Evolutionary conservation across 2,888 invertebrate genomes (phyloP), one percentile per base, ranked within the genome.

Genomic region (Diploptera punctata): DNA sequence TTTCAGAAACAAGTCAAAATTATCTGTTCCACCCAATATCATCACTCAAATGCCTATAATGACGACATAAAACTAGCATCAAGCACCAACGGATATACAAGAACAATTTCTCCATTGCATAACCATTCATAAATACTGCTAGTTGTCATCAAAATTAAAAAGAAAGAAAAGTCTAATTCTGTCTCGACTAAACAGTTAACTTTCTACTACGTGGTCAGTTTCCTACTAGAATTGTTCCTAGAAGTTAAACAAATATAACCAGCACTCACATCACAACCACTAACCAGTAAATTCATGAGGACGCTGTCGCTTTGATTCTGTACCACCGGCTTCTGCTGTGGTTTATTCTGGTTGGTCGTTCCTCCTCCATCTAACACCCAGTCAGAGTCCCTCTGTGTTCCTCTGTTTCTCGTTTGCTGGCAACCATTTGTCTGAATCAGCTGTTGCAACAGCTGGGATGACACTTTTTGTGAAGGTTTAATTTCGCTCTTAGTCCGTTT

Each of bases 241-340:
- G 83, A 81, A 82, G 92, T 90, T 84, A 93, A 88, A 84, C 94
- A 94, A 81, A 92, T 90, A 84, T 97, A 97, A 77, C 97, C 97
- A 78, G 95, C 93, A 86, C 93, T 93, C 82, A 94, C 92, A 84
- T 97, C 97, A 84, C 95, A 96, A 80, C 97, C 97, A 88, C 94
- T 95, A 86, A 97, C 93, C 86, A 97, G 88, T 78, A 97, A 90
- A 87, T 97, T 97, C 91, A 95, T 94, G 81, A 97, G 90, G 81
- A 97, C 97, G 83, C 93, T 93, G 78, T 90, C 91, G 71, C 90
- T 90, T 73, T 61, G 69, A 9, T 16, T 26, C 0, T 19, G 71
- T 7, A 52, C 62, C 7, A 67, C 67, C 38, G 52, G 67, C 24
- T 71, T 62, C 54, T 54, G 29, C 29, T 13, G 57, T 9, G 24